These are phyloP conservation scores for Platycheirus rosarum DNA, from an alignment of 2,888 invertebrate species.

Conservation along the genomic window DNA sequence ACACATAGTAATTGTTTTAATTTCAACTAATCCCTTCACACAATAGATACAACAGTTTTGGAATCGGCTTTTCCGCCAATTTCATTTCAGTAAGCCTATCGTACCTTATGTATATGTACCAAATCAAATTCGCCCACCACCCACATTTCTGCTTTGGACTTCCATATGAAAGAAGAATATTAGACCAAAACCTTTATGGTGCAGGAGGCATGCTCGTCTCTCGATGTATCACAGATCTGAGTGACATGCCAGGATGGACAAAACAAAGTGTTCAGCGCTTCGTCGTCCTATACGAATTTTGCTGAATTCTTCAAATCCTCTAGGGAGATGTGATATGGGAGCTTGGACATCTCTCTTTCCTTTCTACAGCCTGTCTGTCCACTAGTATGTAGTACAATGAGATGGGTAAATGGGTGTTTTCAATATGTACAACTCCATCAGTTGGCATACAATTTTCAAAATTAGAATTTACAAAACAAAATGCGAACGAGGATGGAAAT, in stretches of 20 bases:
- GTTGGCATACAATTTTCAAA: conserved; percentile 67
- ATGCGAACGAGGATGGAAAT: conserved; percentile 22
- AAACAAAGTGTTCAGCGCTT: conserved; percentile 65
- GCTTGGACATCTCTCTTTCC: conserved; percentile 47
- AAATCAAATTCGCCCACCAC: not conserved
- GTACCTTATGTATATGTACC: not conserved
- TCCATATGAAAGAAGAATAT: conserved; percentile 18
- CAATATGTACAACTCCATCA: conserved; percentile 9
- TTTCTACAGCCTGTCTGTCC: conserved; percentile 27
- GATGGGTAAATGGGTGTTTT: conserved; percentile 6
- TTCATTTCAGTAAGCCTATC: conserved; percentile 68
- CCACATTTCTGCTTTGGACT: not conserved
- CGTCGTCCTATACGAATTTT: conserved; percentile 57
- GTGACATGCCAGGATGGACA: conserved; percentile 67
- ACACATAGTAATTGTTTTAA: conserved; percentile 67
- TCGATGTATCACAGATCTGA: conserved; percentile 46
- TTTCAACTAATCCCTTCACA: conserved; percentile 72
- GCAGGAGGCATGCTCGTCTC: conserved; percentile 25
- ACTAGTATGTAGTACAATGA: not conserved
- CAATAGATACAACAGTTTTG: conserved; percentile 72
- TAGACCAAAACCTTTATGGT: conserved; percentile 47
- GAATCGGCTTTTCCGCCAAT: conserved; percentile 73
- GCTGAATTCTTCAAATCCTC: conserved; percentile 71
- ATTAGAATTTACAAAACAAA: conserved; percentile 64
- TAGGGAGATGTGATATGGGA: conserved; percentile 30